Conservation (phyloP, 2,888 invertebrate species). For the Orthonevra nobilis region DNA sequence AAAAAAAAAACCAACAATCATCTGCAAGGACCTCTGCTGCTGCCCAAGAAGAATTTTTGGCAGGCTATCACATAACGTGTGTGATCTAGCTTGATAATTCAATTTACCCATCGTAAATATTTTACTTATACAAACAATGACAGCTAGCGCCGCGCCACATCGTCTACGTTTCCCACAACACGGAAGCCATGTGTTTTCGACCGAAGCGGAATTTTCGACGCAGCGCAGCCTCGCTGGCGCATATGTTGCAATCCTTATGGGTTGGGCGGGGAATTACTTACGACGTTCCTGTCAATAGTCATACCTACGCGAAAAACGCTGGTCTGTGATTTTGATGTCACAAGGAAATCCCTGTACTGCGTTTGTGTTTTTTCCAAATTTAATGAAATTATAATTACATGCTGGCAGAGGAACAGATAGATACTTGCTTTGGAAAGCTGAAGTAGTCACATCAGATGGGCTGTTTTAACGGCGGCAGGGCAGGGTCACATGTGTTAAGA, state of each 20-base stretch:
- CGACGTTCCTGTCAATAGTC: slow-evolving; percentile 21
- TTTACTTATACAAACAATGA: slow-evolving; percentile 46
- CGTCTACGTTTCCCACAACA: slow-evolving; percentile 28
- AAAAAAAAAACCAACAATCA: slow-evolving; percentile 36
- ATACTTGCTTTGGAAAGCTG: too few species aligned
- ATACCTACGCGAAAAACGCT: slow-evolving; percentile 38
- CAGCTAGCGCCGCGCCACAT: slow-evolving; percentile 47
- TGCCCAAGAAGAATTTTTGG: slow-evolving; percentile 19
- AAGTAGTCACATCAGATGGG: too few species aligned
- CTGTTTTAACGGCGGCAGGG: too few species aligned
- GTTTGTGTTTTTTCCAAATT: slow-evolving; percentile 46
- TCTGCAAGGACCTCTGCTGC: too few species aligned
- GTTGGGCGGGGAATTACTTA: slow-evolving; percentile 53
- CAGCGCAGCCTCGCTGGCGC: slow-evolving; percentile 18
- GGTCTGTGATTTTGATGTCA: slow-evolving; percentile 3
- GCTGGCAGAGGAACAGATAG: neutral
- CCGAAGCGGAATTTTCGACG: slow-evolving; percentile 8
- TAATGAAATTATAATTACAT: slow-evolving; percentile 28
- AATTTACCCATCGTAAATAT: slow-evolving; percentile 64
- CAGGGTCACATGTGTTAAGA: too few species aligned
- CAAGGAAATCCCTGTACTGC: slow-evolving; percentile 35
- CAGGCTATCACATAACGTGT: neutral
- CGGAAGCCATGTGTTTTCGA: slow-evolving; percentile 45
- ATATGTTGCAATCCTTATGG: slow-evolving; percentile 47
- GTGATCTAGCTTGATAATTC: slow-evolving; percentile 45